Evolutionary conservation across 2,113 vertebrate species (phyloP), one percentile per base, ranked within the genome.

Genomic region (Apodemus speciosus): DNA sequence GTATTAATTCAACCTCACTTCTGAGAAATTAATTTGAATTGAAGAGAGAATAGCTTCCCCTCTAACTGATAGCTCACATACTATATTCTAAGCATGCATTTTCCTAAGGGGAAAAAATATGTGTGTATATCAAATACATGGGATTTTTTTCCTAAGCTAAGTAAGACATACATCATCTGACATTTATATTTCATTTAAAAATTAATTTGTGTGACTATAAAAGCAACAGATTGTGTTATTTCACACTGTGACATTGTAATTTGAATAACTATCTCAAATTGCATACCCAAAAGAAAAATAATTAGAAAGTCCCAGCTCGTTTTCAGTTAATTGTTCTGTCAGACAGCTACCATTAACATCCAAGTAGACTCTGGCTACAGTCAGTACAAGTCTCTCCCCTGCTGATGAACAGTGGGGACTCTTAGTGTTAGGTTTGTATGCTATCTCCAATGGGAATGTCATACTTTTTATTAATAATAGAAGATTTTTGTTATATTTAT

Each of bases 261-360:
- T 98, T 94, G 95, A 95, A 93, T 66, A 96, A 92, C 80, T 77
- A 97, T 85, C 85, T 97, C 95, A 96, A 96, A 89, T 49, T 49
- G 3, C 83, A 88, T 92, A 95, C 96, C 88, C 90, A 84, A 93
- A 97, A 96, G 97, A 94, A 95, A 91, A 98, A 97, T 95, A 97
- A 97, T 90, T 89, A 46, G 86, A 20, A 96, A 69, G 13, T 88
- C 94, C 88, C 69, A 94, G 95, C 88, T 97, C 94, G 97, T 93
- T 97, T 97, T 87, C 90, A 94, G 92, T 91, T 96, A 96, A 96
- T 97, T 97, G 88, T 90, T 97, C 96, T 89, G 97, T 92, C 53
- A 96, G 95, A 97, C 94, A 76, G 83, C 92, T 87, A 94, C 77
- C 0, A 9, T 90, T 97, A 87, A 75, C 56, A n/a, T n/a, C 88